These are phyloP conservation scores for Stegana nigrithorax DNA, from an alignment of 2,888 invertebrate species.

Conservation along the genomic window DNA sequence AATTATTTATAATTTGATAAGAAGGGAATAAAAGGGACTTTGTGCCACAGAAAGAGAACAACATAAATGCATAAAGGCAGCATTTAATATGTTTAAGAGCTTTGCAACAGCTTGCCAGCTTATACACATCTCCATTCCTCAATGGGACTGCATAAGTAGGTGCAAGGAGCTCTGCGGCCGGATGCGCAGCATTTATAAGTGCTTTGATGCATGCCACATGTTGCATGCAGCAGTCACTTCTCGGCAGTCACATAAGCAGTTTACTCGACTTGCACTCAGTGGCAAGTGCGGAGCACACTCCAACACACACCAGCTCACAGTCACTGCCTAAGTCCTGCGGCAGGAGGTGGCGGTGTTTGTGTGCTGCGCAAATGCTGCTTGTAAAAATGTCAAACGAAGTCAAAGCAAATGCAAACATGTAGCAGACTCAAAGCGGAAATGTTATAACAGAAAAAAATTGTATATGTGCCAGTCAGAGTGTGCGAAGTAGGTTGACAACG, in stretches of 20 bases:
- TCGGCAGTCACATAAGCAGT: background rate
- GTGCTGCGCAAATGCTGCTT: conserved; percentile 26
- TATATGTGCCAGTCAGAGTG: background rate
- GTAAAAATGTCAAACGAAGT: conserved; percentile 33
- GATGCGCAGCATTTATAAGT: background rate
- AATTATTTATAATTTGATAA: conserved; percentile 34
- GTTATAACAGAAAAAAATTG: conserved; percentile 3
- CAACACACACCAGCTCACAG: too few species aligned
- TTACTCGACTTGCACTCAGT: conserved; percentile 1
- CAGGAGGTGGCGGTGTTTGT: conserved; percentile 7
- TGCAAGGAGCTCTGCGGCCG: conserved; percentile 25
- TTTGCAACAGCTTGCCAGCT: conserved; percentile 47
- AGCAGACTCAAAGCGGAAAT: conserved; percentile 29
- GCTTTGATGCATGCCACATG: conserved; percentile 45
- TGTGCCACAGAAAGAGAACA: background rate
- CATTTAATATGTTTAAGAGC: conserved; percentile 52
- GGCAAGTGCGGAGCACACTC: background rate
- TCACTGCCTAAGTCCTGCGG: too few species aligned
- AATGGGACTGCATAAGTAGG: conserved; percentile 20
- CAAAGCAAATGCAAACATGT: conserved; percentile 38
- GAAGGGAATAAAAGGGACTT: conserved; percentile 2
- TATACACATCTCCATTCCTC: conserved; percentile 24
- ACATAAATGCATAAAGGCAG: conserved; percentile 19
- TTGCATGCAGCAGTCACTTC: conserved; percentile 40
- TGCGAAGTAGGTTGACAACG: background rate